These are phyloP conservation scores for Seriola dumerili DNA, from an alignment of 2,113 vertebrate genomes.

Conservation along the genomic window DNA sequence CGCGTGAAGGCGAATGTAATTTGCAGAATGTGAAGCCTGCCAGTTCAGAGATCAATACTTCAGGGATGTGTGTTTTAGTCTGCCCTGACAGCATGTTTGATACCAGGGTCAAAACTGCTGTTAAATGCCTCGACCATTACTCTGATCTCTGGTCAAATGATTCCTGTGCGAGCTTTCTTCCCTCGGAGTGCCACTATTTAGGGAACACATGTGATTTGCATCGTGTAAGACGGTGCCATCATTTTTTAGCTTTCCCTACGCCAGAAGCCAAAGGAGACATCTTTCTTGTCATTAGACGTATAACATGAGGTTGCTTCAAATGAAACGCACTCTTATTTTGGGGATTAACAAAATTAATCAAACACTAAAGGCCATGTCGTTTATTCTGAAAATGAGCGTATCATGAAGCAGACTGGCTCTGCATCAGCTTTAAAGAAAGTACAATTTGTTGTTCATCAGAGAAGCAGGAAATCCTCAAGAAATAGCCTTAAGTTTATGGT, in stretches of 20 bases:
- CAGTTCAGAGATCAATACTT: conserved; percentile 28
- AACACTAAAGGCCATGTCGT: background rate
- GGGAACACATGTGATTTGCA: conserved; percentile 32
- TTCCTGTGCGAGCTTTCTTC: background rate
- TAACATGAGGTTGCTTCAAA: background rate
- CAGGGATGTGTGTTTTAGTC: background rate
- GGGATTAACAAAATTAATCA: background rate
- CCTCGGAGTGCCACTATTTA: conserved; percentile 28
- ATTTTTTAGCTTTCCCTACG: background rate
- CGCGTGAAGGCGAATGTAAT: conserved; percentile 13
- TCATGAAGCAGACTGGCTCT: background rate
- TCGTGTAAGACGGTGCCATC: conserved; percentile 6
- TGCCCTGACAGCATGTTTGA: background rate
- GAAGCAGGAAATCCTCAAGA: background rate
- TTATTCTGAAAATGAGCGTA: background rate
- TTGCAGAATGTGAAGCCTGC: conserved; percentile 1
- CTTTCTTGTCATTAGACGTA: background rate
- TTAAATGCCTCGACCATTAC: background rate
- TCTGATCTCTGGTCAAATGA: background rate
- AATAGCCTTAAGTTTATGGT: conserved; percentile 6
- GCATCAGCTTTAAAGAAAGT: background rate
- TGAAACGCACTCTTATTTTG: background rate
- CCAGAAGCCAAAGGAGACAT: background rate
- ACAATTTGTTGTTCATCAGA: background rate
- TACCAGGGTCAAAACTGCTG: background rate